These are phyloP conservation scores for Synaphobranchus kaupii DNA, from an alignment of 2,797 vertebrate genomes.

Conservation along the genomic window DNA sequence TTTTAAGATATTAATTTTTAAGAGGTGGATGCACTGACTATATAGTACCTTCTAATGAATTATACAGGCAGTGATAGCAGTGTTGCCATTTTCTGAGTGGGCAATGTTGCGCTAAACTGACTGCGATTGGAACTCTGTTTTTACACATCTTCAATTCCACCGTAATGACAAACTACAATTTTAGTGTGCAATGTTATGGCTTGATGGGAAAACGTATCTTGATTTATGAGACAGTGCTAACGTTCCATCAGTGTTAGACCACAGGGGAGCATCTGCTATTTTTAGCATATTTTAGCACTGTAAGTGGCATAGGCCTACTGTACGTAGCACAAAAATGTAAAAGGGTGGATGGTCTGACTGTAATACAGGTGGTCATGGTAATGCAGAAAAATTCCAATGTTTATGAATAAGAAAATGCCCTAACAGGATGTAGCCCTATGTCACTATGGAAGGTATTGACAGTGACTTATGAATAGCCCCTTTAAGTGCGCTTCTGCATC, in stretches of 20 bases:
- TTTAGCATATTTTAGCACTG: background rate
- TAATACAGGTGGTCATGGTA: background rate
- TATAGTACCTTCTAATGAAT: too few relatives aligned
- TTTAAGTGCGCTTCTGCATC: too few relatives aligned
- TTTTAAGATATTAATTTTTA: too few relatives aligned
- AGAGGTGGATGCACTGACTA: too few relatives aligned
- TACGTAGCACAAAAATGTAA: background rate
- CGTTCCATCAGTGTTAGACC: background rate
- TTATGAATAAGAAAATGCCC: background rate
- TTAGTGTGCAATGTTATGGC: too few relatives aligned
- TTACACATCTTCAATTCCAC: too few relatives aligned
- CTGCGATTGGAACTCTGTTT: too few relatives aligned
- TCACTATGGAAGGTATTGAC: background rate
- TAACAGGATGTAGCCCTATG: background rate
- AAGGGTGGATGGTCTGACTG: background rate
- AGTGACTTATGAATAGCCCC: background rate
- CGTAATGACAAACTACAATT: too few relatives aligned
- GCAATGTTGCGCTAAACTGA: too few relatives aligned
- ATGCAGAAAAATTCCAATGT: background rate
- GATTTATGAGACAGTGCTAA: background rate
- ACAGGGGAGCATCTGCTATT: background rate
- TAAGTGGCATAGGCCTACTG: background rate
- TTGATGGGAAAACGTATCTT: background rate
- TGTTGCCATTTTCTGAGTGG: too few relatives aligned
- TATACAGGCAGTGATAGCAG: too few relatives aligned